Base-by-base conservation (phyloP, 2,113 vertebrate species). In the Brienomyrus brachyistius region DNA sequence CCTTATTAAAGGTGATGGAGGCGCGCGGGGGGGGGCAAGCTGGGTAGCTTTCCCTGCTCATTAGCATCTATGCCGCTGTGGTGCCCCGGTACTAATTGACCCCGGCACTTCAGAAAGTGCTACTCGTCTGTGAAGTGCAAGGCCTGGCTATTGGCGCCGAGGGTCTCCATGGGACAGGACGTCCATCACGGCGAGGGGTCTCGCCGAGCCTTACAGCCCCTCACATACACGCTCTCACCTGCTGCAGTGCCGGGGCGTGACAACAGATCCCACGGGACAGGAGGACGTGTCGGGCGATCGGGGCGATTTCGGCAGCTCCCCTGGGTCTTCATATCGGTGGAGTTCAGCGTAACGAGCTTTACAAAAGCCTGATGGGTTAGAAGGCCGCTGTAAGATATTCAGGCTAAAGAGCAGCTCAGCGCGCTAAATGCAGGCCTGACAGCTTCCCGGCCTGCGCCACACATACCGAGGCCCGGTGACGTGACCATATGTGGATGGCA, bases 61-160 rank as follows among this genome's bases (percentile, higher is more conserved):
- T 87, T 90, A 91, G 11, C 56, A 47, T 82, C 87, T 88, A 90
- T 89, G 48, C 66, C 50, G 48, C 66, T 7, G 54, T 91, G 90
- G 88, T 88, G 83, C 90, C 70, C 89, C 83, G 90, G 91, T 91
- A 88, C 86, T 92, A 92, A 93, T 90, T 91, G 92, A 92, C 90
- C 90, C 59, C 47, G 62, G 31, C 90, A 86, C 90, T 91, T 90
- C 88, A 91, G 88, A 91, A 59, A 89, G 86, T 89, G 88, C 83
- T 91, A 47, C 40, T 85, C 70, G 88, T 91, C 85, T 74, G 54
- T 90, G 56, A 90, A 87, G 51, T 77, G 88, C 89, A 74, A 91
- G 89, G 88, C 87, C 85, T 35, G 87, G 88, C 89, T 82, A 88
- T 80, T 45, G 88, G 87, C 54, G 56, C 66, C 70, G 80, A 86